Conservation (phyloP, 2,113 vertebrate species). For the Melospiza georgiana region DNA sequence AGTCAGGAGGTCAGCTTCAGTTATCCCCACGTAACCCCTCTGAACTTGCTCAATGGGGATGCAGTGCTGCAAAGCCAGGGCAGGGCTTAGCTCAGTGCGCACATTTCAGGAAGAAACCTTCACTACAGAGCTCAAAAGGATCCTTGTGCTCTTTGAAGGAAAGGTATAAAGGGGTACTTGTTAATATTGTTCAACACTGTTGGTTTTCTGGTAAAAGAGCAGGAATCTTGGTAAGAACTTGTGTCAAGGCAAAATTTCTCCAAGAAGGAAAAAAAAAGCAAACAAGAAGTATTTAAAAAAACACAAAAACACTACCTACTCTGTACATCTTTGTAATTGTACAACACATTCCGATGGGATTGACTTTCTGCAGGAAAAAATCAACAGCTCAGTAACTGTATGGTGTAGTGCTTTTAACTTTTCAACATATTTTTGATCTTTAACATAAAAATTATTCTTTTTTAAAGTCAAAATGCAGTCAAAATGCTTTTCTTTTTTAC, state of each 20-base stretch:
- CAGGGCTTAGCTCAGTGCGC: not conserved
- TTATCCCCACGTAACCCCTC: slow-evolving; percentile 50
- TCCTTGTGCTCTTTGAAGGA: slow-evolving; percentile 43
- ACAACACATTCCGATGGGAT: not conserved
- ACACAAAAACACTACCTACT: not conserved
- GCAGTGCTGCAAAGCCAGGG: slow-evolving; percentile 2
- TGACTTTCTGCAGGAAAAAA: not conserved
- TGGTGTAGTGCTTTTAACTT: not conserved
- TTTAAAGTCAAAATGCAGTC: not conserved
- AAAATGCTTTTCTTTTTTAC: not conserved
- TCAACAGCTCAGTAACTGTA: not conserved
- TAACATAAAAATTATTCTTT: not conserved
- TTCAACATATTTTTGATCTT: not conserved
- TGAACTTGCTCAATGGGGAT: slow-evolving; percentile 16
- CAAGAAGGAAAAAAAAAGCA: not conserved
- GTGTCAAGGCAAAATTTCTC: not conserved
- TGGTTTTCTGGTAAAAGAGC: slow-evolving; percentile 42
- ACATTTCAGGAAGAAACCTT: slow-evolving; percentile 20
- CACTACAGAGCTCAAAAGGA: slow-evolving; percentile 42
- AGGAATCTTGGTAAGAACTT: not conserved
- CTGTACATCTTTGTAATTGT: not conserved
- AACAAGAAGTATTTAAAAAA: not conserved
- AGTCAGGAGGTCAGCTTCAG: slow-evolving; percentile 15
- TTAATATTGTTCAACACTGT: slow-evolving; percentile 25
- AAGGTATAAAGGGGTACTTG: slow-evolving; percentile 56